Base-by-base conservation (phyloP, 2,888 invertebrate genomes). In the Ceramica pisi region DNA sequence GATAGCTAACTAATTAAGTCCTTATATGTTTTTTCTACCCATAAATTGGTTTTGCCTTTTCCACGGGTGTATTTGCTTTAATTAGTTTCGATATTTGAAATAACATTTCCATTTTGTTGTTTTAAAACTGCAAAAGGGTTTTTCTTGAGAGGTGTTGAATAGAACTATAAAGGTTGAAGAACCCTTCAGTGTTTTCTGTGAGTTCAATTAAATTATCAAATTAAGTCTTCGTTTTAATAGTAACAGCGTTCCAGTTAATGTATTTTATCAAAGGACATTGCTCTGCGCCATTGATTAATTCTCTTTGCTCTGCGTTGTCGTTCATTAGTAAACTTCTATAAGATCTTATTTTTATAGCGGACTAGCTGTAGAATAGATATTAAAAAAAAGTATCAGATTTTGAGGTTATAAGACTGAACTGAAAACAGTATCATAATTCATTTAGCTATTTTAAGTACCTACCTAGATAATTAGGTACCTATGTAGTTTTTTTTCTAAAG, bases 21-120 rank as follows among this genome's bases (percentile, higher is more conserved):
- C 16, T 44, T 14, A 10, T 31, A 21, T 51, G n/a, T 44, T 26
- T 64, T 0, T 51, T 53, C 19, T 64, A 53, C 26, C n/a, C 6
- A 53, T 71, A 46, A 74, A 35, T 38, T 38, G 44, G 21, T 46
- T 19, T 26, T 4, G 14, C 35, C 26, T 53, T 64, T 53, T 10
- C 38, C 14, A 19, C 8, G 26, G 14, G 9, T 35, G 51, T 38
- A 26, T 53, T 71, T 64, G 35, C 26, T 74, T 63, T 53, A 71
- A 71, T 71, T 71, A 53, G 14, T 12, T 21, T 5, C 14, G 16
- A 8, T 38, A 31, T 38, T 12, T 71, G 53, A 75, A 75, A 75
- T 46, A 75, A 65, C 8, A 71, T 66, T 53, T 3, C 7, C 38
- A 38, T 46, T 53, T 21, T 65, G 64, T 46, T 74, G 23, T 21